A percentile compares a stretch with the other conserved stretches of the same genome.
These are phyloP conservation scores for Blera fallax DNA, from an alignment of 2,888 invertebrate species.

Conservation along the genomic window DNA sequence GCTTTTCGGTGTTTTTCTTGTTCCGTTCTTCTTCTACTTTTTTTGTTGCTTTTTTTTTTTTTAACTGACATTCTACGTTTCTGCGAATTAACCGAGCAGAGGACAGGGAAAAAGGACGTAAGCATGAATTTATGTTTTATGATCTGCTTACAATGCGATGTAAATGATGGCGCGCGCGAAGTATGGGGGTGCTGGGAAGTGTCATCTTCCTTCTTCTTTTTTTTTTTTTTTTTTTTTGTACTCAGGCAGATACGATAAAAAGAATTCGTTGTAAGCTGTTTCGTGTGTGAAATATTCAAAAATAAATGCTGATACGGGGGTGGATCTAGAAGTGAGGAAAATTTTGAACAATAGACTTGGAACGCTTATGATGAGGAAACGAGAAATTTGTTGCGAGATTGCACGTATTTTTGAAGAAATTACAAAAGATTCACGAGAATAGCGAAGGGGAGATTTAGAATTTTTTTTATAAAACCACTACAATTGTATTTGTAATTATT, in stretches of 20 bases:
- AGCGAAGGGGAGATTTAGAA: too few relatives aligned
- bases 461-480: too few relatives aligned
- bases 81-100: slow-evolving; percentile 46
- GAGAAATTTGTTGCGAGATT: too few relatives aligned
- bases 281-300: slow-evolving; percentile 31
- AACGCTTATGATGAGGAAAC: not conserved
- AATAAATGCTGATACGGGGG: not conserved
- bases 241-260: slow-evolving; percentile 10
- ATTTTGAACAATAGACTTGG: not conserved
- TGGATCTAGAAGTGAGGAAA: not conserved
- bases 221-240: not conserved
- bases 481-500: too few relatives aligned
- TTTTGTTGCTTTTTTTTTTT: slow-evolving; percentile 4
- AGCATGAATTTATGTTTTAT: slow-evolving; percentile 64
- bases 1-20: slow-evolving; percentile 62
- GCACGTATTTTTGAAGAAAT: too few relatives aligned
- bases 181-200: not conserved
- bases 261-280: slow-evolving; percentile 48
- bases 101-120: slow-evolving; percentile 31
- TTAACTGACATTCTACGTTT: slow-evolving; percentile 38
- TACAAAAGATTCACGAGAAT: too few relatives aligned
- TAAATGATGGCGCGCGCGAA: slow-evolving; percentile 36
- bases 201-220: not conserved
- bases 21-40: slow-evolving; percentile 19
- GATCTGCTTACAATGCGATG: slow-evolving; percentile 65